Base-by-base conservation (phyloP, 37 sponge, comb jelly and placozoan genomes). In the Halichondria panicea region DNA sequence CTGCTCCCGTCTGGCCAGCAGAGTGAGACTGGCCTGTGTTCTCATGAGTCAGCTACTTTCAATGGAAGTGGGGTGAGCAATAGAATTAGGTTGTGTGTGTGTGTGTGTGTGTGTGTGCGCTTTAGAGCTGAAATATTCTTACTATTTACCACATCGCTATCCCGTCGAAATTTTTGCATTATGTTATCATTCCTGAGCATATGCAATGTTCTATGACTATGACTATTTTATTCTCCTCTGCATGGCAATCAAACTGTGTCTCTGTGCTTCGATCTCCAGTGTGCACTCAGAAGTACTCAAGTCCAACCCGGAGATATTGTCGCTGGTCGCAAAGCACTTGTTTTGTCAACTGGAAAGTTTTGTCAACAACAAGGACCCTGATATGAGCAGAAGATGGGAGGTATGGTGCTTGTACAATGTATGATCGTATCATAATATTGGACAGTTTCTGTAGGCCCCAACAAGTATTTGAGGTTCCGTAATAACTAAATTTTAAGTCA, bases 61-160 rank as follows among this genome's bases (percentile, higher is more conserved):
- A 5, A 18, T 82, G 41, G 66, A 55, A 82, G 74, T 74, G 1
- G 83, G 83, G 83, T 82, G 52, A 82, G 83, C 24, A n/a, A 55
- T 8, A 15, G 11, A 48, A 15, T 48, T 48, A 48, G 25, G 25
- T 58, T 76, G 48, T 76, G 76, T 76, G 65, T 62, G 54, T 1
- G 64, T 62, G 50, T 76, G 63, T 76, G 76, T 76, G 55, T 76
- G 65, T 63, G 48, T 43, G 55, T 48, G 54, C 19, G 65, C 31
- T 48, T n/a, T n/a, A n/a, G n/a, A n/a, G n/a, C n/a, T n/a, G n/a
- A n/a, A n/a, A n/a, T n/a, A n/a, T n/a, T n/a, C n/a, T n/a, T n/a
- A n/a, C n/a, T n/a, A n/a, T n/a, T n/a, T n/a, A n/a, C n/a, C n/a
- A n/a, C n/a, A n/a, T n/a, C n/a, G n/a, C n/a, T n/a, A n/a, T n/a